A percentile compares a stretch with the other conserved stretches of the same genome.
Conservation (phyloP, 2,888 invertebrate species). For the Drosophila limbata region DNA sequence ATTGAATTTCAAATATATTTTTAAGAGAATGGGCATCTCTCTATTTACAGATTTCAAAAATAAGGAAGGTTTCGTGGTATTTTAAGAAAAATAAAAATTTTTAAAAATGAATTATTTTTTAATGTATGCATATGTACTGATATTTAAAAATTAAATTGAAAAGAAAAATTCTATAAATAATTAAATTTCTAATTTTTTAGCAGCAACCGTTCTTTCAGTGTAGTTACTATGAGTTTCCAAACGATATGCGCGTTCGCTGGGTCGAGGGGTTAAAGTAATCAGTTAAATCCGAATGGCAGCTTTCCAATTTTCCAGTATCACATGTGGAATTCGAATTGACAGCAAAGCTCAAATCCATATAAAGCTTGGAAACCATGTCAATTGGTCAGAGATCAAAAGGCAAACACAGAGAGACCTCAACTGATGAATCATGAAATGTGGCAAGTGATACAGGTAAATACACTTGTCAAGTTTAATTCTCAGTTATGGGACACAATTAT, state of each 20-base stretch:
- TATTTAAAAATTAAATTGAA: too few relatives aligned
- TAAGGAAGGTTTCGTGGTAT: too few relatives aligned
- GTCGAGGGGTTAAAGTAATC: conserved; percentile 6
- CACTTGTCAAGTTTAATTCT: conserved; percentile 18
- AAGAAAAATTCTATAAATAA: background rate
- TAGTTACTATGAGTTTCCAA: background rate
- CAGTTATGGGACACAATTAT: conserved; percentile 20
- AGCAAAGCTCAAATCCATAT: background rate
- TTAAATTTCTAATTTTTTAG: background rate
- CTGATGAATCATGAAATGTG: conserved; percentile 25
- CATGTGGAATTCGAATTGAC: conserved; percentile 6
- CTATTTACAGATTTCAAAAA: too few relatives aligned
- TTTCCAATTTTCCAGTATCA: conserved; percentile 7
- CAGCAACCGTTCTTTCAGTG: background rate
- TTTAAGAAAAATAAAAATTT: too few relatives aligned
- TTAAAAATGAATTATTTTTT: too few relatives aligned
- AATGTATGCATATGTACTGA: too few relatives aligned
- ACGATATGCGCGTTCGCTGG: background rate
- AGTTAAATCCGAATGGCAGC: background rate
- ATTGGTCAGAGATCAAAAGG: conserved; percentile 20
- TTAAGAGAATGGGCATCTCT: too few relatives aligned
- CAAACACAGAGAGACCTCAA: background rate
- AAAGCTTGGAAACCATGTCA: conserved; percentile 13
- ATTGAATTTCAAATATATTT: too few relatives aligned
- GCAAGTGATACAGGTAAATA: conserved; percentile 8